A percentile compares a stretch with the other conserved stretches of the same genome.
Evolutionary conservation across 2,888 invertebrate genomes (phyloP).

Genomic region (Neria commutata): DNA sequence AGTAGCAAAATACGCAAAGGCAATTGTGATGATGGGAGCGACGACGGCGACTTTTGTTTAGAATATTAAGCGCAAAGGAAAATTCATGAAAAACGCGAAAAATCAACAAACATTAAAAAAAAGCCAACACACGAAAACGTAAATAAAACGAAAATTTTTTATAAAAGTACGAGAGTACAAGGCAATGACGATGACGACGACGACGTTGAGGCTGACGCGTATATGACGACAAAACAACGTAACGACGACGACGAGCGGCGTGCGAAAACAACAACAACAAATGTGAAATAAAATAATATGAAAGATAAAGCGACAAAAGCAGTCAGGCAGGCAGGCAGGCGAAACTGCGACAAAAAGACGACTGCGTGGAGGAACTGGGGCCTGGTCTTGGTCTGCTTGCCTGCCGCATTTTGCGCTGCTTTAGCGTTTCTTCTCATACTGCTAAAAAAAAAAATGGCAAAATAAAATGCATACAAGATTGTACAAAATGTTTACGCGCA

Average conservation of each 20-base stretch:
- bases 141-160: constrained; percentile 18
- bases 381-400: too few species aligned
- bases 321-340: background rate
- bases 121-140: constrained; percentile 22
- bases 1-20: background rate
- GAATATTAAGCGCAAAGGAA: constrained; percentile 35
- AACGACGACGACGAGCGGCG: background rate
- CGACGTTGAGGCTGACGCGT: background rate
- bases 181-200: background rate
- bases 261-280: constrained; percentile 14
- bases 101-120: constrained; percentile 15
- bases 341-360: too few species aligned
- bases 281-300: constrained; percentile 1
- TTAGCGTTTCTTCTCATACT: too few species aligned
- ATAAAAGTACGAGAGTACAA: background rate
- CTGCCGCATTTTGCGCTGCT: too few species aligned
- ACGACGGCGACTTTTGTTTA: constrained; percentile 36
- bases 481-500: too few species aligned
- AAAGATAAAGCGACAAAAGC: constrained; percentile 16
- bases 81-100: constrained; percentile 17
- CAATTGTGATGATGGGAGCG: too few species aligned
- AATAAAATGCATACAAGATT: too few species aligned
- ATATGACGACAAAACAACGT: background rate
- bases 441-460: too few species aligned
- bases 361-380: too few species aligned